Percentiles rank a stretch among this genome's conserved stretches.
phyloP scores from a whole-genome alignment of 1,140 invertebrate genomes.

The Oryctes rhinoceros region DNA sequence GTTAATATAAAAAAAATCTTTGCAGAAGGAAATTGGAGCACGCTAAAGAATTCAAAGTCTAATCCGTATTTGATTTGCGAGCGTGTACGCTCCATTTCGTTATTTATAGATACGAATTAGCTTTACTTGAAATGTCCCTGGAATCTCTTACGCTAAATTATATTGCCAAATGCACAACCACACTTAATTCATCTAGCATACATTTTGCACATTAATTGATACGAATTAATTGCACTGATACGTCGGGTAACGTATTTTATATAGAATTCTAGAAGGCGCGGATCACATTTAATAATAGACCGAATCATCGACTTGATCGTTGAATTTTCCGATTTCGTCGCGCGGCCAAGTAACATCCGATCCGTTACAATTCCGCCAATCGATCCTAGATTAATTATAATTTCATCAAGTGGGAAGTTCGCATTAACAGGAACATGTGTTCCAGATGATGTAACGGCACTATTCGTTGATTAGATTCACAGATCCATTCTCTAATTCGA shows the following conservation, averaged over 20 bases:
- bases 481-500: conserved; percentile 40
- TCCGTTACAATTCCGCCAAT: background rate
- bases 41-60: background rate
- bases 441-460: conserved; percentile 40
- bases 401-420: conserved; percentile 42
- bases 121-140: conserved; percentile 19
- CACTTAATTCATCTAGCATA: conserved; percentile 29
- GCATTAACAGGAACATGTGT: conserved; percentile 39
- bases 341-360: background rate
- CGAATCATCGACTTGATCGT: background rate
- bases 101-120: conserved; percentile 29
- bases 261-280: conserved; percentile 42
- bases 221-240: conserved; percentile 32
- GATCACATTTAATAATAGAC: conserved; percentile 42
- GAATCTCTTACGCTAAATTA: conserved; percentile 10
- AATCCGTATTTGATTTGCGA: background rate
- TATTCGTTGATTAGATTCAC: conserved; percentile 43
- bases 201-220: conserved; percentile 32
- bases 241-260: conserved; percentile 3
- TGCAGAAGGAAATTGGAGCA: too few species aligned
- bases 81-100: background rate
- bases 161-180: conserved; percentile 25
- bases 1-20: too few species aligned
- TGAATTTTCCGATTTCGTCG: background rate
- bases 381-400: conserved; percentile 42